Percentiles rank a stretch among this genome's conserved stretches.
Conservation (phyloP, 1,140 invertebrate species). For the Drosophila rufa region DNA sequence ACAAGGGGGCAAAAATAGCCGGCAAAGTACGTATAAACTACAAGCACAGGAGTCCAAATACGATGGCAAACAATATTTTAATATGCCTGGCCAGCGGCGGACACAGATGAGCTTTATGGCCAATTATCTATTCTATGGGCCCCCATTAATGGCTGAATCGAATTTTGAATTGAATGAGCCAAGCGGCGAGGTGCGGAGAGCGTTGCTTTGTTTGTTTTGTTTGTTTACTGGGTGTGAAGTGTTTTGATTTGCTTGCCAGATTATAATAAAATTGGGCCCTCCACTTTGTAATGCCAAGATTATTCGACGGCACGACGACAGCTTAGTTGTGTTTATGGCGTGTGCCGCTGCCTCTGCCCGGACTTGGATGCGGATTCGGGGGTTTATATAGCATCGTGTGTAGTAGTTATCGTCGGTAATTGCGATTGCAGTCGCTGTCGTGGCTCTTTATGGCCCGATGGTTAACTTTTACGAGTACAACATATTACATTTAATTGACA, state of each 20-base stretch:
- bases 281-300: conserved; percentile 53
- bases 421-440: conserved; percentile 46
- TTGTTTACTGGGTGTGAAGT: conserved; percentile 60
- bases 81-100: conserved; percentile 69
- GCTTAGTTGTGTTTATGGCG: conserved; percentile 44
- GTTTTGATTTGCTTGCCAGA: conserved; percentile 60
- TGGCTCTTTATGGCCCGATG: conserved; percentile 51
- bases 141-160: conserved; percentile 70
- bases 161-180: conserved; percentile 55
- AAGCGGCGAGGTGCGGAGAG: conserved; percentile 6
- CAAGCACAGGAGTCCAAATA: conserved; percentile 21
- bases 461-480: conserved; percentile 61
- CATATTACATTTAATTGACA: conserved; percentile 76
- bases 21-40: conserved; percentile 12
- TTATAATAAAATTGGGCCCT: conserved; percentile 64
- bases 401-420: conserved; percentile 47
- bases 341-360: conserved; percentile 15
- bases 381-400: conserved; percentile 15
- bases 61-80: conserved; percentile 63
- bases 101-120: conserved; percentile 78
- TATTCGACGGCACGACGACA: conserved; percentile 50
- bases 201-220: conserved; percentile 29
- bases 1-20: conserved; percentile 65
- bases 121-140: conserved; percentile 80
- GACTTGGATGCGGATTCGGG: too few relatives aligned